Evolutionary conservation across 1,140 invertebrate genomes (phyloP).

Genomic region (Parapsyche elsis): DNA sequence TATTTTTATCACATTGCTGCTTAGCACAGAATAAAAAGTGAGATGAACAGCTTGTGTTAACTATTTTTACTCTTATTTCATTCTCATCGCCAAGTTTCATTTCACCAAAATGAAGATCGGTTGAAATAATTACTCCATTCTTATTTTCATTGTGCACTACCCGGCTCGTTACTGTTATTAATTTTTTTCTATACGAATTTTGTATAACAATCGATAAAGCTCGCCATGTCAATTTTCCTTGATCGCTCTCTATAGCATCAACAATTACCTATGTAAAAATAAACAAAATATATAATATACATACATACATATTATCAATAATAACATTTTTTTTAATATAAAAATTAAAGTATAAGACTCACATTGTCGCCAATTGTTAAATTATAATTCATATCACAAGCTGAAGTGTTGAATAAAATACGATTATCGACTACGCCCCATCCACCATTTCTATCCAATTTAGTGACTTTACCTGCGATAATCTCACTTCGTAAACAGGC

Average conservation of each 20-base stretch:
- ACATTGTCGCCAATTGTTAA: conserved; percentile 69
- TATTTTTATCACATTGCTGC: conserved; percentile 58
- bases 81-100: conserved; percentile 60
- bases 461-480: conserved; percentile 66
- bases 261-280: conserved; percentile 64
- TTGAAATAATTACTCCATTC: conserved; percentile 62
- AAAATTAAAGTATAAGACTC: conserved; percentile 20
- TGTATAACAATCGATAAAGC: conserved; percentile 66
- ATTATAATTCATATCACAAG: conserved; percentile 66
- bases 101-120: conserved; percentile 60
- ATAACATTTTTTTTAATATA: conserved; percentile 3
- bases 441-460: conserved; percentile 63
- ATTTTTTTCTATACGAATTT: conserved; percentile 39
- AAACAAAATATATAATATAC: conserved; percentile 2
- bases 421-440: conserved; percentile 67
- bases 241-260: conserved; percentile 76
- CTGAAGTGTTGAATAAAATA: conserved; percentile 69
- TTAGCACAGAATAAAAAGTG: neutral
- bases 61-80: conserved; percentile 54
- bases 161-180: conserved; percentile 30
- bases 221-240: conserved; percentile 70
- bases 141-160: conserved; percentile 58
- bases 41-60: neutral
- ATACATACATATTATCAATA: conserved; percentile 27
- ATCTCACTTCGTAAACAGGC: conserved; percentile 68